phyloP scores from a whole-genome alignment of 2,888 invertebrate species.

The Loripinus fragilis region DNA sequence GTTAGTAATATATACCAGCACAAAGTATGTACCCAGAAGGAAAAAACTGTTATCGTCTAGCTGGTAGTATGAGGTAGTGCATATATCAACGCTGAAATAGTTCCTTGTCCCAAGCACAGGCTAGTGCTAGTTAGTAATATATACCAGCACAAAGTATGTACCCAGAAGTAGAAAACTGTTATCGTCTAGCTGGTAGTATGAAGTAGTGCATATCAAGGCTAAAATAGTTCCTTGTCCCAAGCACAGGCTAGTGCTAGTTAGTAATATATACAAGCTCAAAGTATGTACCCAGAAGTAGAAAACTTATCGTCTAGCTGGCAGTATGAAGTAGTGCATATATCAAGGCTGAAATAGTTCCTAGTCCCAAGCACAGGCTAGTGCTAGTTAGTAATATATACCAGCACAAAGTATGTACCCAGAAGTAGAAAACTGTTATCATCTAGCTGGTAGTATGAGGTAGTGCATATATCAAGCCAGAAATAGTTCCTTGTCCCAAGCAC shows the following conservation, averaged over 20 bases:
- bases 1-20: neutral
- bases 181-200: neutral
- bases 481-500: neutral
- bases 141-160: neutral
- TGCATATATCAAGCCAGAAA: neutral
- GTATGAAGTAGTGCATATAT: too few species aligned
- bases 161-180: neutral
- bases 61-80: too few species aligned
- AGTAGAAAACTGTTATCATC: neutral
- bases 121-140: neutral
- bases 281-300: neutral
- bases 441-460: too few species aligned
- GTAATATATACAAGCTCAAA: neutral
- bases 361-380: conserved; percentile 2
- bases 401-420: too few species aligned
- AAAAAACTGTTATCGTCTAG: too few species aligned
- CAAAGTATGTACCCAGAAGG: neutral
- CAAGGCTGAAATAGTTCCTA: neutral
- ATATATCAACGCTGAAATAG: neutral
- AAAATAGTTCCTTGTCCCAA: neutral
- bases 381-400: neutral
- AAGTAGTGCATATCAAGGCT: neutral
- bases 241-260: neutral
- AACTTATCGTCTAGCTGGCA: too few species aligned
- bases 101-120: neutral